Evolutionary conservation across 1,140 invertebrate species (phyloP).

Genomic region (Trichonephila clavipes): DNA sequence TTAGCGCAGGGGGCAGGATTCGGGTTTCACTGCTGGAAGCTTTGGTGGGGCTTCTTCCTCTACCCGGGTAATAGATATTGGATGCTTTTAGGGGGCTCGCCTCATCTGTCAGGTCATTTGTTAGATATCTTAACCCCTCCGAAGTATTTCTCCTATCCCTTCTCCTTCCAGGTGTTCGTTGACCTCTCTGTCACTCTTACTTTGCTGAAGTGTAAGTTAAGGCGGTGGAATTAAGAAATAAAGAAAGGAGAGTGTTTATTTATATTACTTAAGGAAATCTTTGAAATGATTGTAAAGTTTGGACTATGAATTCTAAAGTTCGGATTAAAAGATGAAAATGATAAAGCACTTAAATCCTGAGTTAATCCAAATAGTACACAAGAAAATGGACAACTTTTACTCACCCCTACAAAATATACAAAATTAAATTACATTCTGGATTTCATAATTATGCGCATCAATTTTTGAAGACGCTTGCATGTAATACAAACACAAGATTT

Average conservation of each 20-base stretch:
- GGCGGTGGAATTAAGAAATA: not conserved
- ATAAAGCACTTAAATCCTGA: too few relatives aligned
- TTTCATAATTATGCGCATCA: too few relatives aligned
- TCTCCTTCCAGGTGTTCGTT: not conserved
- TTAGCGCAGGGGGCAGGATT: not conserved
- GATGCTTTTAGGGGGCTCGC: not conserved
- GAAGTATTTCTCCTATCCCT: not conserved
- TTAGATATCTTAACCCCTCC: not conserved
- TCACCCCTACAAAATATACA: too few relatives aligned
- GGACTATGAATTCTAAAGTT: too few relatives aligned
- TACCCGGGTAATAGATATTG: constrained; percentile 60
- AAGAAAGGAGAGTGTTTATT: not conserved
- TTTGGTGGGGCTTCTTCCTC: constrained; percentile 58
- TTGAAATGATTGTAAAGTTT: too few relatives aligned
- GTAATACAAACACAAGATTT: too few relatives aligned
- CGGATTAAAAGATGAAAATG: too few relatives aligned
- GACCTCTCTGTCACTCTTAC: not conserved
- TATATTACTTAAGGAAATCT: too few relatives aligned
- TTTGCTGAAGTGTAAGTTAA: not conserved
- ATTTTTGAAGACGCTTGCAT: too few relatives aligned
- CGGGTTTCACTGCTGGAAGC: constrained; percentile 26
- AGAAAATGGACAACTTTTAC: too few relatives aligned
- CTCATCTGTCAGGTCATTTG: constrained; percentile 59
- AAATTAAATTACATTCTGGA: too few relatives aligned
- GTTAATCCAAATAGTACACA: too few relatives aligned